These are phyloP conservation scores for Neodiprion pinetum DNA, from an alignment of 1,140 invertebrate species.

Conservation along the genomic window DNA sequence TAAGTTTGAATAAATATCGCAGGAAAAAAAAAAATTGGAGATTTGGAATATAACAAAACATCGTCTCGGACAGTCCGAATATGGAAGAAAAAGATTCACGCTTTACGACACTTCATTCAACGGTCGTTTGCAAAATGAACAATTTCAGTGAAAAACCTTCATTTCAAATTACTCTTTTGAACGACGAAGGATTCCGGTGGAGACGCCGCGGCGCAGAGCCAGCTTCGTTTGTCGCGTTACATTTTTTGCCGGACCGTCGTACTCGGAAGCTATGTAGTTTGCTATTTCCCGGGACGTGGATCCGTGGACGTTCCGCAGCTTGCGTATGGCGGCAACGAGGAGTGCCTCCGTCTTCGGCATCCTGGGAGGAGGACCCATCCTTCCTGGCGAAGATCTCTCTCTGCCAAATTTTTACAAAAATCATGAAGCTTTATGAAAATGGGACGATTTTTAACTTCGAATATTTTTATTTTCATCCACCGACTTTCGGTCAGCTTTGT, in stretches of 20 bases:
- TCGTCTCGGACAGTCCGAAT: too few species aligned
- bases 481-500: too few species aligned
- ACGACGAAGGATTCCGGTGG: conserved; percentile 49
- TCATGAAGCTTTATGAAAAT: too few species aligned
- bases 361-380: conserved; percentile 22
- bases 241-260: conserved; percentile 38
- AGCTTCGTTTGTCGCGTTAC: conserved; percentile 45
- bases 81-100: not conserved
- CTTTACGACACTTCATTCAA: not conserved
- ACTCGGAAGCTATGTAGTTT: conserved; percentile 50
- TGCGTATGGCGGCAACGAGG: conserved; percentile 51
- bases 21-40: not conserved
- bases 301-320: conserved; percentile 49
- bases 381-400: not conserved
- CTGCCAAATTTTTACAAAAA: too few species aligned
- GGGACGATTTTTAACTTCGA: too few species aligned
- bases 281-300: conserved; percentile 53
- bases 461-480: too few species aligned
- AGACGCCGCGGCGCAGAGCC: conserved; percentile 46
- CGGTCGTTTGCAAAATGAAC: not conserved
- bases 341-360: conserved; percentile 46
- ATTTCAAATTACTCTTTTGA: conserved; percentile 36
- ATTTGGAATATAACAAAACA: too few species aligned
- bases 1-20: not conserved
- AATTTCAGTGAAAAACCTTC: not conserved